Conservation (phyloP, 2,797 vertebrate species). For the Danio kyathit region DNA sequence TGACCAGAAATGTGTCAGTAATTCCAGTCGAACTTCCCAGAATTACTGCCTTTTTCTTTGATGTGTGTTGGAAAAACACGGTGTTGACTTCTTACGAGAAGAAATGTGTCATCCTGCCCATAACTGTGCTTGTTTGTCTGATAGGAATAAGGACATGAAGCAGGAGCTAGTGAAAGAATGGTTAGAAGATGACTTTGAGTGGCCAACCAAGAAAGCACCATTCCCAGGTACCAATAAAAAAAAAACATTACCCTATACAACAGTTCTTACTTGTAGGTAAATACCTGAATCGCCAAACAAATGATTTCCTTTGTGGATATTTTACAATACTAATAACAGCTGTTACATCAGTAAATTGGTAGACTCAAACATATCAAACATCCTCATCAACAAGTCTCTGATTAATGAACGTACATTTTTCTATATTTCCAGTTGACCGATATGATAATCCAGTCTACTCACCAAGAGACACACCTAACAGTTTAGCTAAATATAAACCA, state of each 20-base stretch:
- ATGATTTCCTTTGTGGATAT: background rate
- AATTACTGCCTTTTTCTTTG: too few relatives aligned
- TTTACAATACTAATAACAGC: background rate
- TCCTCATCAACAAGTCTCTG: background rate
- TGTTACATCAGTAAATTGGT: background rate
- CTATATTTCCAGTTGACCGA: slow-evolving; percentile 23
- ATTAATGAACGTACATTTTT: background rate
- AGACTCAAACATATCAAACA: background rate
- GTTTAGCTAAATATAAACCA: background rate
- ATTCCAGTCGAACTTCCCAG: too few relatives aligned
- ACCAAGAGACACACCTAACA: background rate
- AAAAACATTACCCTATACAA: background rate
- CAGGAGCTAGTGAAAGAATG: slow-evolving; percentile 60
- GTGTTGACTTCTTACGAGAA: background rate
- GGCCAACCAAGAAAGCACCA: slow-evolving; percentile 55
- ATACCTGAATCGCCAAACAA: background rate
- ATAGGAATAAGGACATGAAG: slow-evolving; percentile 59
- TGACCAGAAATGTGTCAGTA: too few relatives aligned
- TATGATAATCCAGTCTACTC: slow-evolving; percentile 27
- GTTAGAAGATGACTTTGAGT: slow-evolving; percentile 65
- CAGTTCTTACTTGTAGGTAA: background rate
- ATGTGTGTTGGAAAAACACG: background rate
- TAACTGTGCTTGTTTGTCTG: background rate
- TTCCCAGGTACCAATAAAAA: slow-evolving; percentile 12
- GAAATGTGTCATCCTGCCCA: background rate